Base-by-base conservation (phyloP, 1,140 invertebrate species). In the Pogonomyrmex barbatus region DNA sequence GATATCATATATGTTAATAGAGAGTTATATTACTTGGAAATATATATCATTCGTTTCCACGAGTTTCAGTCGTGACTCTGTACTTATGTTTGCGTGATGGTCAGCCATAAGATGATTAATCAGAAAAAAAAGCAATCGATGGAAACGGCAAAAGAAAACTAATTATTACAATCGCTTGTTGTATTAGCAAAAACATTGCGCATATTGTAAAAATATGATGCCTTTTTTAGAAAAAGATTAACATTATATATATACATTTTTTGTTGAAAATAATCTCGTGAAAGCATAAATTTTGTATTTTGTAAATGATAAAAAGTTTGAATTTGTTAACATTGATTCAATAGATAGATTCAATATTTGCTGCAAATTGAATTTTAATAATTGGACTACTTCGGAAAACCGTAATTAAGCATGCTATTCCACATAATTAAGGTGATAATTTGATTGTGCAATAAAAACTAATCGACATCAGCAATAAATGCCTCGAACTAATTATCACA, bases 21-120 rank as follows among this genome's bases (percentile, higher is more conserved):
- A 24, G 8, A 1, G 39, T 45, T 45, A 77, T 6, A 33, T n/a
- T 8, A n/a, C 24, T 6, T 30, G 30, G 56, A 42, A 60, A 30
- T n/a, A n/a, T 79, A 65, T 65, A 65, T 39, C 47, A n/a, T 10
- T 6, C 2, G 47, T 50, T 79, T 78, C 33, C 45, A 60, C 36
- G 24, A 50, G 45, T 42, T 63, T 52, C 6, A 63, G 3, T 65
- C 45, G 5, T 52, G 6, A 17, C 24, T 52, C 45, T 52, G 39
- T 65, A 78, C 54, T 79, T 79, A 65, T 39, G n/a, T n/a, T 65
- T 65, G 76, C 76, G 76, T 78, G 76, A 39, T 65, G n/a, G 33
- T 36, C 10, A n/a, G 45, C 42, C 47, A 39, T 65, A 65, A 65
- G 33, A 45, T 62, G 56, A 77, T 56, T 77, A 77, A 77, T 60